Evolutionary conservation across 2,113 vertebrate genomes (phyloP).

Genomic region (Gavialis gangeticus): DNA sequence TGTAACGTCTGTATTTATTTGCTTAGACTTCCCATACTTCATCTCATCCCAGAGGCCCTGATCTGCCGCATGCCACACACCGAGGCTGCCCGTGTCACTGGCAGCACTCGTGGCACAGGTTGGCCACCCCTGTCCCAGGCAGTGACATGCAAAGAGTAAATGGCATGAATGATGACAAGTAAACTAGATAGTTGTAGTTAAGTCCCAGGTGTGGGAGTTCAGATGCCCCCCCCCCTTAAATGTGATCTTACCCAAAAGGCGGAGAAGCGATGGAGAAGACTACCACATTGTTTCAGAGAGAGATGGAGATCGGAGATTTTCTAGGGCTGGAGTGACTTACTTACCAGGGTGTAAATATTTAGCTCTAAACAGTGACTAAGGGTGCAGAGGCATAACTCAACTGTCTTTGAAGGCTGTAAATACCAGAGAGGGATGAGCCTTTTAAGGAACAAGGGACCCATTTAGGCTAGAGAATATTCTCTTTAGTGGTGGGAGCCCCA

Average conservation of each 20-base stretch:
- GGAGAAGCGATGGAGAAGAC: too few relatives aligned
- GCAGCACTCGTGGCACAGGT: not conserved
- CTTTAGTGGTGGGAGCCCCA: accelerated
- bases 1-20: not conserved
- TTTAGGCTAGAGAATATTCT: not conserved
- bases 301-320: not conserved
- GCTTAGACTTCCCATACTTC: not conserved
- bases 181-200: too few relatives aligned
- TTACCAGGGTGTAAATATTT: not conserved
- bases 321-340: not conserved
- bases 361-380: accelerated
- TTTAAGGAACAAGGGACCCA: accelerated
- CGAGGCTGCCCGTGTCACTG: too few relatives aligned
- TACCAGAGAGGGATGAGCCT: not conserved
- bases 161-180: accelerated
- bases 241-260: too few relatives aligned
- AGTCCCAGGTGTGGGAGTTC: too few relatives aligned
- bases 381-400: too few relatives aligned
- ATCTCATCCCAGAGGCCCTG: not conserved
- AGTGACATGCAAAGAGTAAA: not conserved
- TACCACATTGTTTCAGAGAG: too few relatives aligned
- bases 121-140: not conserved
- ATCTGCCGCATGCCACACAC: not conserved
- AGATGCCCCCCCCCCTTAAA: too few relatives aligned
- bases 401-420: not conserved